A percentile compares a stretch with the other conserved stretches of the same genome.
Conservation (phyloP, 2,888 invertebrate genomes). For the Drosophila dives region DNA sequence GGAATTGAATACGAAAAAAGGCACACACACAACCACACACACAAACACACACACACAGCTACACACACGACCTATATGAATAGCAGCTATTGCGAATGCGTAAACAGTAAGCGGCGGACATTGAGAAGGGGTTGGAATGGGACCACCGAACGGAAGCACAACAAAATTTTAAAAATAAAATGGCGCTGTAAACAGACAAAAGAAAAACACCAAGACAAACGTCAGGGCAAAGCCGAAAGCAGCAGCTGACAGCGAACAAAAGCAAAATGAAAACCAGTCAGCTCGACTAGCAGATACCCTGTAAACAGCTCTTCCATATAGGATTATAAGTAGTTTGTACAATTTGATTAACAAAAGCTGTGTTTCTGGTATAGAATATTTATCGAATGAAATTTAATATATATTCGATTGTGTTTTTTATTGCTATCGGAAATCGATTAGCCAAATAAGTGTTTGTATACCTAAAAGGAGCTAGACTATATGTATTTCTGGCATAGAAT, state of each 20-base stretch:
- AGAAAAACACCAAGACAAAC: conserved; percentile 50
- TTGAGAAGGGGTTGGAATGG: conserved; percentile 10
- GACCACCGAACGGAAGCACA: conserved; percentile 53
- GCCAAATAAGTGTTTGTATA: too few species aligned
- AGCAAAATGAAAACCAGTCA: conserved; percentile 20
- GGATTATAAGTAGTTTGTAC: too few species aligned
- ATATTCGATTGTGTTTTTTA: too few species aligned
- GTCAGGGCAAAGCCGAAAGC: conserved; percentile 22
- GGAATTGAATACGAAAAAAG: conserved; percentile 64
- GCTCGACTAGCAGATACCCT: neutral
- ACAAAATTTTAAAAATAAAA: conserved; percentile 66
- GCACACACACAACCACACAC: conserved; percentile 17
- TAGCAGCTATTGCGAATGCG: conserved; percentile 54
- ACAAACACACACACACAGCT: conserved; percentile 9
- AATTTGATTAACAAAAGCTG: neutral
- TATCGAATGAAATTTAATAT: too few species aligned
- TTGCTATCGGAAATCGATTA: too few species aligned
- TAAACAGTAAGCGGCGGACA: conserved; percentile 48
- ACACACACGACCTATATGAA: conserved; percentile 26
- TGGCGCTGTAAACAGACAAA: conserved; percentile 70
- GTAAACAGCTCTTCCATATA: neutral
- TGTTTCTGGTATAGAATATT: neutral
- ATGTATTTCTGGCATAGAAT: too few species aligned
- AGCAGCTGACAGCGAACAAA: conserved; percentile 43
- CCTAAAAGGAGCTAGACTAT: too few species aligned